These are phyloP conservation scores for Andrena hattorfiana DNA, from an alignment of 2,888 invertebrate genomes.

Conservation along the genomic window DNA sequence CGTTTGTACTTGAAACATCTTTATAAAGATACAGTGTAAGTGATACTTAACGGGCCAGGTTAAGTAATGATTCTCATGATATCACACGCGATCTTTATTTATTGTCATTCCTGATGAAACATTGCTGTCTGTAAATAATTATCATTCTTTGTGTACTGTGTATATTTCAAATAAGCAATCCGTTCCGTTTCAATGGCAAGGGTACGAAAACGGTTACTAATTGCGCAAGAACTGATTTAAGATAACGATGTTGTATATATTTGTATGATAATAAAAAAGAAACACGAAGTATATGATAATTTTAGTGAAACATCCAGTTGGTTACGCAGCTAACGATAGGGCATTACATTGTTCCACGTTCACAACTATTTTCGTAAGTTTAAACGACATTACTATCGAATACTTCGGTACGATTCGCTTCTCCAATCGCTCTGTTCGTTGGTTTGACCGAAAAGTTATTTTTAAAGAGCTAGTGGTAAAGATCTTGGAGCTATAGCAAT, in stretches of 20 bases:
- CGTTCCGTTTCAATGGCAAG: conserved; percentile 51
- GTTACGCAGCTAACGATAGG: conserved; percentile 52
- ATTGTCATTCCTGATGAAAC: conserved; percentile 66
- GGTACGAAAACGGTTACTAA: conserved; percentile 56
- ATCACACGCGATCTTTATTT: conserved; percentile 65
- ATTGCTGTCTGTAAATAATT: conserved; percentile 64
- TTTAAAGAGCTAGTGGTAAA: background rate
- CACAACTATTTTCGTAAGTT: conserved; percentile 36
- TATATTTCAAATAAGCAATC: conserved; percentile 52
- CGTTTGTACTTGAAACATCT: conserved; percentile 61
- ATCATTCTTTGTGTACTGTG: conserved; percentile 47
- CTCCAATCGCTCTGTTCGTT: conserved; percentile 34
- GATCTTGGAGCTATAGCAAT: conserved; percentile 2
- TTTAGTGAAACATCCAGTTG: conserved; percentile 64
- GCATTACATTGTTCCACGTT: conserved; percentile 64
- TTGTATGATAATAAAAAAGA: conserved; percentile 79
- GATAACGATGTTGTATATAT: conserved; percentile 79
- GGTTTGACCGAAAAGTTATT: background rate
- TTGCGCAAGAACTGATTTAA: conserved; percentile 78
- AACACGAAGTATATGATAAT: conserved; percentile 69
- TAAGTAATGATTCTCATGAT: conserved; percentile 53
- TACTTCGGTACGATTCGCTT: conserved; percentile 12
- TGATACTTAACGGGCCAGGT: conserved; percentile 38
- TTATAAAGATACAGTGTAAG: conserved; percentile 41
- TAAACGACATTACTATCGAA: conserved; percentile 32